phyloP scores from a whole-genome alignment of 2,888 invertebrate genomes.

The Tetanocera ferruginea region DNA sequence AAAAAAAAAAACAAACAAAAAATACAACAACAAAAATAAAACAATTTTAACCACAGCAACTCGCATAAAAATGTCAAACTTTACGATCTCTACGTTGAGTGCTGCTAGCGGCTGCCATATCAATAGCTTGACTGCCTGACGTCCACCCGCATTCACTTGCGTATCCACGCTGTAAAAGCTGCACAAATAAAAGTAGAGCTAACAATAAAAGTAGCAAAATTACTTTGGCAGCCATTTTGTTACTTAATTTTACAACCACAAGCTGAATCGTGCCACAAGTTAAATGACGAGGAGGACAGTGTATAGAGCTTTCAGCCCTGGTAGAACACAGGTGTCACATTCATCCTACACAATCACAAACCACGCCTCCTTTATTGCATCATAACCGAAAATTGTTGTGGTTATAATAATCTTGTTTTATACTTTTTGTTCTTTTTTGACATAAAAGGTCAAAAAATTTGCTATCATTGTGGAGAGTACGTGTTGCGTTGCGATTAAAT shows the following conservation, averaged over 20 bases:
- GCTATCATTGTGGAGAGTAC: too few species aligned
- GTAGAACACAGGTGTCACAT: too few species aligned
- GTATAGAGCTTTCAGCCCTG: too few species aligned
- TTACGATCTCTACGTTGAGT: conserved; percentile 22
- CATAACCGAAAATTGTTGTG: too few species aligned
- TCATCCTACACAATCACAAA: too few species aligned
- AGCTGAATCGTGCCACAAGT: too few species aligned
- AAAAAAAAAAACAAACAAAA: neutral
- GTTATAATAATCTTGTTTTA: too few species aligned
- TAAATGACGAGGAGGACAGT: too few species aligned
- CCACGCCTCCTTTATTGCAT: too few species aligned
- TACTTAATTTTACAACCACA: conserved; percentile 33
- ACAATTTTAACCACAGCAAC: conserved; percentile 21
- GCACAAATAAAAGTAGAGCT: conserved; percentile 31
- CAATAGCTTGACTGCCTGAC: neutral
- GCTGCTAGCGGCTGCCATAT: neutral
- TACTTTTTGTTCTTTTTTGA: too few species aligned
- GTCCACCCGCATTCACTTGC: neutral
- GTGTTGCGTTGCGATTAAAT: too few species aligned
- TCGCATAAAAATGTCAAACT: conserved; percentile 39
- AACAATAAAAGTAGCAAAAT: conserved; percentile 38
- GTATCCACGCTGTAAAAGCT: neutral
- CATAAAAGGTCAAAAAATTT: too few species aligned
- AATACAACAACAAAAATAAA: conserved; percentile 50
- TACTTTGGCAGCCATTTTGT: conserved; percentile 35